Evolutionary conservation across 2,888 invertebrate genomes (phyloP).

Genomic region (Napeogenes sylphis): DNA sequence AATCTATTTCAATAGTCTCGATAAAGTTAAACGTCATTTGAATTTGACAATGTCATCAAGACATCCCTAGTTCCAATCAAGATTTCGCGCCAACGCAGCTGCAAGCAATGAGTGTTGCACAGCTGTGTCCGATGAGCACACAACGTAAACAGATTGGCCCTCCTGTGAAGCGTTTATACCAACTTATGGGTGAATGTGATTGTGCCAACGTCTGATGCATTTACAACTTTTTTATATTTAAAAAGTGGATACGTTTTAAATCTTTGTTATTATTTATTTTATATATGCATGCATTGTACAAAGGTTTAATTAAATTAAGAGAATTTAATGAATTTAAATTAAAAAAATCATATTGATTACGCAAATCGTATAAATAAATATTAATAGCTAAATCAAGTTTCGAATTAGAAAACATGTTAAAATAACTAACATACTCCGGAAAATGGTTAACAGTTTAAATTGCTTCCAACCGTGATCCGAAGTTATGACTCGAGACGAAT

Average conservation of each 20-base stretch:
- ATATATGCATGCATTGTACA: too few species aligned
- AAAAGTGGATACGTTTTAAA: background rate
- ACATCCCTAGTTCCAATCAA: slow-evolving; percentile 9
- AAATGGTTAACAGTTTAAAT: too few species aligned
- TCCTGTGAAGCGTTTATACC: slow-evolving; percentile 1
- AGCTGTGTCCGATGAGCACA: slow-evolving; percentile 22
- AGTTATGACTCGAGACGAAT: slow-evolving; percentile 1
- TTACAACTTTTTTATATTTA: background rate
- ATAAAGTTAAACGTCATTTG: background rate
- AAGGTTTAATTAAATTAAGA: too few species aligned
- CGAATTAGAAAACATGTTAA: too few species aligned
- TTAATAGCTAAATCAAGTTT: too few species aligned
- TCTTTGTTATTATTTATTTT: background rate
- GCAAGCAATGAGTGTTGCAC: slow-evolving; percentile 17
- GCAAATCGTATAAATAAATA: too few species aligned
- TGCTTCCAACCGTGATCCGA: background rate
- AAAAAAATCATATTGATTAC: too few species aligned
- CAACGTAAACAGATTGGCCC: slow-evolving; percentile 24
- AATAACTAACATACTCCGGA: too few species aligned
- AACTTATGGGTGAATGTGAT: slow-evolving; percentile 1
- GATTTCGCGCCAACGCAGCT: slow-evolving; percentile 18
- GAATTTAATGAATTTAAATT: too few species aligned
- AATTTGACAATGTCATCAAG: background rate
- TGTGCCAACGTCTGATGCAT: background rate
- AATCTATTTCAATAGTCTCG: background rate